Evolutionary conservation across 2,113 vertebrate genomes (phyloP).

Genomic region (Parus major): DNA sequence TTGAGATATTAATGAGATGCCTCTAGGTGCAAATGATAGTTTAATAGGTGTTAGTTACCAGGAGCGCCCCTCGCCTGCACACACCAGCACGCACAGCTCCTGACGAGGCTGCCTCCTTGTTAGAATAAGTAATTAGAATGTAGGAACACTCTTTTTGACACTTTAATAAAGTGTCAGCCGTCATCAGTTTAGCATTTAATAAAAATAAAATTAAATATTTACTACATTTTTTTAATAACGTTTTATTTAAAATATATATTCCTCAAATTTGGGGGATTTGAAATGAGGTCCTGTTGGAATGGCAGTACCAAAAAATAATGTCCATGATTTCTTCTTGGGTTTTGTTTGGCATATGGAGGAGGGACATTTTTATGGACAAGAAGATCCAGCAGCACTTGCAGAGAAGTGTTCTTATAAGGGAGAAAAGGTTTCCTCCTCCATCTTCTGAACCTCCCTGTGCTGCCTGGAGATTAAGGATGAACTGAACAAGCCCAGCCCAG

Average conservation of each 20-base stretch:
- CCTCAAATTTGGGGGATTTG: constrained; percentile 35
- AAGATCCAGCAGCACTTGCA: background rate
- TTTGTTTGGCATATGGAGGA: background rate
- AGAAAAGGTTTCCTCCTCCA: background rate
- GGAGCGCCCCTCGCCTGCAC: constrained; percentile 75
- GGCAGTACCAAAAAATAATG: background rate
- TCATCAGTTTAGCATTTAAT: constrained; percentile 80
- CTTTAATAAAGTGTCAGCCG: constrained; percentile 83
- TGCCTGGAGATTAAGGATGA: background rate
- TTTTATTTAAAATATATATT: constrained; percentile 56
- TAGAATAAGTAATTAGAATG: constrained; percentile 83
- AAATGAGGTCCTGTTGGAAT: background rate
- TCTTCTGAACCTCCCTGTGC: background rate
- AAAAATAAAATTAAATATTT: constrained; percentile 82
- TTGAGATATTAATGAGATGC: constrained; percentile 96
- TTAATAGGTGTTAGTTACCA: constrained; percentile 97
- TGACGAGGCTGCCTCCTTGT: constrained; percentile 75
- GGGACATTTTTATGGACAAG: background rate
- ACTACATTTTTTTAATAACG: constrained; percentile 66
- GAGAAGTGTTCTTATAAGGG: background rate
- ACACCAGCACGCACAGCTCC: constrained; percentile 63
- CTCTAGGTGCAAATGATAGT: constrained; percentile 96
- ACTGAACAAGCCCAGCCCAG: background rate
- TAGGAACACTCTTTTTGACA: constrained; percentile 78
- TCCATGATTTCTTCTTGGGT: background rate